Percentiles rank a stretch among this genome's conserved stretches.
phyloP scores from a whole-genome alignment of 1,140 invertebrate species.

The Lysiphlebus fabarum region DNA sequence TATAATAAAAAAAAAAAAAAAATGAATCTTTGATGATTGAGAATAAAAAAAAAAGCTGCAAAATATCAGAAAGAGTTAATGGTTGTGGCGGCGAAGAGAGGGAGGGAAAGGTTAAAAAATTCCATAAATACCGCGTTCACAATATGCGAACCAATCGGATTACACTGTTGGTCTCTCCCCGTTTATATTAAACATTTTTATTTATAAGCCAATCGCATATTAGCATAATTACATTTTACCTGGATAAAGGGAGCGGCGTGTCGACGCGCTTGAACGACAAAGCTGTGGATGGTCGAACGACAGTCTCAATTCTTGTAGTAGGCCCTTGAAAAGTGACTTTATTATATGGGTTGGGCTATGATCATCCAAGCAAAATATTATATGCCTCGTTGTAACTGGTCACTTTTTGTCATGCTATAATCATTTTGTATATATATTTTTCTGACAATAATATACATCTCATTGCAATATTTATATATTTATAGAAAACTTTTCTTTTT shows the following conservation, averaged over 20 bases:
- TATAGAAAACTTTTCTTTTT: neutral
- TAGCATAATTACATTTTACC: slow-evolving; percentile 53
- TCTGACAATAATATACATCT: slow-evolving; percentile 1
- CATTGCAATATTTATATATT: neutral
- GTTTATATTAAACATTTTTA: slow-evolving; percentile 42
- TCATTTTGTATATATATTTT: neutral
- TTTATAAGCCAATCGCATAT: slow-evolving; percentile 48
- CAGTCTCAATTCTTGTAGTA: neutral
- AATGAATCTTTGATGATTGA: too few species aligned
- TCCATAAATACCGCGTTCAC: slow-evolving; percentile 42
- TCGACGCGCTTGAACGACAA: slow-evolving; percentile 20
- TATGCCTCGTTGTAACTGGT: slow-evolving; percentile 1
- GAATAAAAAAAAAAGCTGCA: too few species aligned
- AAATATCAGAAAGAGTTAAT: slow-evolving; percentile 13
- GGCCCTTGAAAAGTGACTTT: slow-evolving; percentile 8
- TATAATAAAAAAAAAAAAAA: too few species aligned
- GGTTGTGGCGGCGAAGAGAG: slow-evolving; percentile 3
- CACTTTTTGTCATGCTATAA: neutral
- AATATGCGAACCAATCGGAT: slow-evolving; percentile 31
- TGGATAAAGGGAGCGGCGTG: slow-evolving; percentile 22
- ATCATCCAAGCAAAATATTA: neutral
- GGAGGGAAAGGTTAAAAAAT: slow-evolving; percentile 27
- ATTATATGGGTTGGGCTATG: neutral
- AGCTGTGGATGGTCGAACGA: slow-evolving; percentile 12
- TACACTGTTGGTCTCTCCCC: slow-evolving; percentile 36